These are phyloP conservation scores for Pachydiplax longipennis DNA, from an alignment of 2,888 invertebrate species.

Conservation along the genomic window DNA sequence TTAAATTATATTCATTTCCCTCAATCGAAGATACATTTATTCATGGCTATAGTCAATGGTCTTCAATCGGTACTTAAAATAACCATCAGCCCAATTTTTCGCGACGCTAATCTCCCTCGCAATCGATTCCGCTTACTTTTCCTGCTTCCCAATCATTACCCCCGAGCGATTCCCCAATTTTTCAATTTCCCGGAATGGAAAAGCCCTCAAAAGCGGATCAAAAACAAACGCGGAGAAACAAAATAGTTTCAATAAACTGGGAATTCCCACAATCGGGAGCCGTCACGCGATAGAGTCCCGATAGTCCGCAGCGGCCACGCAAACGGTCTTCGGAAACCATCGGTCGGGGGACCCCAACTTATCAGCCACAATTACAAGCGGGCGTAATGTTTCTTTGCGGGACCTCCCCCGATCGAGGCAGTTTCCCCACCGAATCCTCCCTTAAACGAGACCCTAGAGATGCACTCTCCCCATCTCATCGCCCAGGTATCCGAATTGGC, in stretches of 20 bases:
- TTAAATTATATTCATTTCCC: no score
- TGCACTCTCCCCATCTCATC: neutral
- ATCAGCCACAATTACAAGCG: neutral
- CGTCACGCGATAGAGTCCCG: conserved; percentile 22
- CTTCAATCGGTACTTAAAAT: no score
- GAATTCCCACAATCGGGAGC: conserved; percentile 2
- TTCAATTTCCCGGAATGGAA: neutral
- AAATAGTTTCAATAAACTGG: conserved; percentile 16
- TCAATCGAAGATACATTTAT: no score
- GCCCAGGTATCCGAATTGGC: neutral
- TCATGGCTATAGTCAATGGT: no score
- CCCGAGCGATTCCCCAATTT: neutral
- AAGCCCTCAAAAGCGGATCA: no score
- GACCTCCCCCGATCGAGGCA: neutral
- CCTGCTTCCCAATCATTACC: neutral
- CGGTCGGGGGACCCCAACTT: neutral
- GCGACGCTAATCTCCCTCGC: no score
- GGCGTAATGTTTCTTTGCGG: neutral
- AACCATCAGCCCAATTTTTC: no score
- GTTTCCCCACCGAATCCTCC: neutral
- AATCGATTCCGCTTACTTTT: no score
- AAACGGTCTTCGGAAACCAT: neutral
- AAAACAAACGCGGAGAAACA: no score
- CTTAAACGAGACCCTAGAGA: conserved; percentile 16
- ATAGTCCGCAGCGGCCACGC: conserved; percentile 5